phyloP scores from a whole-genome alignment of 2,888 invertebrate genomes.

The Synergus itoensis region DNA sequence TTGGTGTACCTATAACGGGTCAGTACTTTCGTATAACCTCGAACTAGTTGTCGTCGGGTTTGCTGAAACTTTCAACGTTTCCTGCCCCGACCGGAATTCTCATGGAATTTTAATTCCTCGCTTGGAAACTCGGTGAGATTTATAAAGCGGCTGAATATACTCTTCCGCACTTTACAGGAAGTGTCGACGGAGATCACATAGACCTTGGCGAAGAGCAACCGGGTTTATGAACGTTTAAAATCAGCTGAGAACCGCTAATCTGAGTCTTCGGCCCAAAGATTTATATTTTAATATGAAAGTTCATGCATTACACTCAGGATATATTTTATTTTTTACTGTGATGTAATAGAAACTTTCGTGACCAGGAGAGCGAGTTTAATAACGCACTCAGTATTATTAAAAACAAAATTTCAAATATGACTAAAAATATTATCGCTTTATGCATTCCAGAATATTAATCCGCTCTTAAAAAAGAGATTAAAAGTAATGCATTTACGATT shows the following conservation, averaged over 20 bases:
- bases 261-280: conserved; percentile 4
- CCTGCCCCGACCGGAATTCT: conserved; percentile 54
- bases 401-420: neutral
- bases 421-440: neutral
- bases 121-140: conserved; percentile 50
- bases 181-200: conserved; percentile 46
- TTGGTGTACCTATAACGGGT: conserved; percentile 7
- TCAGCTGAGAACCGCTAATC: conserved; percentile 22
- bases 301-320: neutral
- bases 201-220: conserved; percentile 34
- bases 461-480: no score
- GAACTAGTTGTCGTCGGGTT: conserved; percentile 46
- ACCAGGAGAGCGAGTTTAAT: neutral
- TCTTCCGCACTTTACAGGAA: conserved; percentile 46
- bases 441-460: no score
- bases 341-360: neutral
- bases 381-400: neutral
- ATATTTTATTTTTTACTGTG: neutral
- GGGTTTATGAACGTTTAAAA: conserved; percentile 30
- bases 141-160: conserved; percentile 50
- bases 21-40: conserved; percentile 29
- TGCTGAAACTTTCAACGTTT: conserved; percentile 55
- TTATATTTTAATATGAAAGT: conserved; percentile 1
- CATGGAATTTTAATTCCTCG: conserved; percentile 60
- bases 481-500: no score